A percentile compares a stretch with the other conserved stretches of the same genome.
phyloP scores from a whole-genome alignment of 2,797 vertebrate species.

The Meda fulgida region DNA sequence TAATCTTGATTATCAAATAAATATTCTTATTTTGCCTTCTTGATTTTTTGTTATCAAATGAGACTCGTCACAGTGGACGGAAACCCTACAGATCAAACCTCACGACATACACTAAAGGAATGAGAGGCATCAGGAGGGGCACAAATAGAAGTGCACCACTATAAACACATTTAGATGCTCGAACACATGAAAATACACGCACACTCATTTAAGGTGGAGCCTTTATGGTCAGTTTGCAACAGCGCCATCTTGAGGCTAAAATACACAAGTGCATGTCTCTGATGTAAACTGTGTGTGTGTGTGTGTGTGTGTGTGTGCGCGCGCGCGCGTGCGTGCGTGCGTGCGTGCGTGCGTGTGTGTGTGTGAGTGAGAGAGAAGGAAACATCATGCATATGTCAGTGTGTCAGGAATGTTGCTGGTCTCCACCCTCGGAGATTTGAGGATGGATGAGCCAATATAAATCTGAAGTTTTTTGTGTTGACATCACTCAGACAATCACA shows the following conservation, averaged over 20 bases:
- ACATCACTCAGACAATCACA: slow-evolving; percentile 19
- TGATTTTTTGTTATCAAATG: background rate
- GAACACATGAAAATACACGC: background rate
- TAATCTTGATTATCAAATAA: too few relatives aligned
- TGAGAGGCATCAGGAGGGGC: background rate
- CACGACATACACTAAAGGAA: background rate
- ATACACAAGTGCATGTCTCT: slow-evolving; percentile 1
- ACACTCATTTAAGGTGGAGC: background rate
- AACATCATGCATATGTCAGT: background rate
- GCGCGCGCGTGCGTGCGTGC: slow-evolving; percentile 3
- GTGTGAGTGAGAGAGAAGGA: background rate
- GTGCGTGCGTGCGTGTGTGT: background rate
- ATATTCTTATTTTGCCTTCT: background rate
- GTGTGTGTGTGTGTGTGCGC: background rate
- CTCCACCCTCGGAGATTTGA: slow-evolving; percentile 43
- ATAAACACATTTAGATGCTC: background rate
- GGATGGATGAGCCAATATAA: slow-evolving; percentile 6
- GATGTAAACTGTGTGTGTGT: background rate
- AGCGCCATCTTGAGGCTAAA: slow-evolving; percentile 50
- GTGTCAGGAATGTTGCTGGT: slow-evolving; percentile 51
- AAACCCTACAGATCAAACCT: background rate
- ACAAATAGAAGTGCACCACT: background rate
- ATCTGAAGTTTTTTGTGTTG: slow-evolving; percentile 32
- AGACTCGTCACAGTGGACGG: background rate
- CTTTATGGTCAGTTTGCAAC: slow-evolving; percentile 14